Percentiles rank a stretch among this genome's conserved stretches.
Evolutionary conservation across 2,797 vertebrate species (phyloP).

Genomic region (Halcyon chelicuti): DNA sequence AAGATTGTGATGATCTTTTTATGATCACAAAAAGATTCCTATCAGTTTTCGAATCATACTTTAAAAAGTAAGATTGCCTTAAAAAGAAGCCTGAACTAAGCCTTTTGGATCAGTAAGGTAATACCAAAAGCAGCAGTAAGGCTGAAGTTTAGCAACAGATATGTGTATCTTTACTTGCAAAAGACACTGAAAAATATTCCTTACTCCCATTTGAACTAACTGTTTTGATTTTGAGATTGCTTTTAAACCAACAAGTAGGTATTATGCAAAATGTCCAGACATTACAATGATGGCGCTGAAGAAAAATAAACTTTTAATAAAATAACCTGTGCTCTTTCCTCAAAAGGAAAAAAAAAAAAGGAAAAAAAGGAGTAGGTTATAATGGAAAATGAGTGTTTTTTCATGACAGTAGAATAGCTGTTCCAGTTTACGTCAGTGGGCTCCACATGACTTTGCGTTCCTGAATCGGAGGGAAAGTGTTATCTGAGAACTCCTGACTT

Average conservation of each 20-base stretch:
- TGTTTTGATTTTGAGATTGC: not conserved
- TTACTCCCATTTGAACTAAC: not conserved
- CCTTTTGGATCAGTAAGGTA: not conserved
- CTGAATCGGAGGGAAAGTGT: rapidly evolving
- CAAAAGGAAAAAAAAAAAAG: not conserved
- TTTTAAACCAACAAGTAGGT: not conserved
- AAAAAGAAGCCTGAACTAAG: not conserved
- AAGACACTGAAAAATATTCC: not conserved
- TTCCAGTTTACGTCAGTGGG: not conserved
- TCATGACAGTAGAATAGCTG: not conserved
- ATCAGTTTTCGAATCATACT: not conserved
- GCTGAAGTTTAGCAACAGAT: not conserved
- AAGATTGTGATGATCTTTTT: not conserved
- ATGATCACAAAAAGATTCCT: not conserved
- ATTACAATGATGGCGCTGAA: not conserved
- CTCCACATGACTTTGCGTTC: not conserved
- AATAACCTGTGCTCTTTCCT: not conserved
- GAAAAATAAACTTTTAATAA: not conserved
- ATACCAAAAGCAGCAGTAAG: not conserved
- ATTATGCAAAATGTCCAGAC: not conserved
- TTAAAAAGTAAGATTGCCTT: not conserved
- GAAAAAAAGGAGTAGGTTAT: not conserved
- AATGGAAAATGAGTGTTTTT: not conserved
- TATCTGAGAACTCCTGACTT: not conserved
- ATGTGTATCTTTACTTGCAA: not conserved